Conservation (phyloP, 2,113 vertebrate species). For the Paradoxurus hermaphroditus region DNA sequence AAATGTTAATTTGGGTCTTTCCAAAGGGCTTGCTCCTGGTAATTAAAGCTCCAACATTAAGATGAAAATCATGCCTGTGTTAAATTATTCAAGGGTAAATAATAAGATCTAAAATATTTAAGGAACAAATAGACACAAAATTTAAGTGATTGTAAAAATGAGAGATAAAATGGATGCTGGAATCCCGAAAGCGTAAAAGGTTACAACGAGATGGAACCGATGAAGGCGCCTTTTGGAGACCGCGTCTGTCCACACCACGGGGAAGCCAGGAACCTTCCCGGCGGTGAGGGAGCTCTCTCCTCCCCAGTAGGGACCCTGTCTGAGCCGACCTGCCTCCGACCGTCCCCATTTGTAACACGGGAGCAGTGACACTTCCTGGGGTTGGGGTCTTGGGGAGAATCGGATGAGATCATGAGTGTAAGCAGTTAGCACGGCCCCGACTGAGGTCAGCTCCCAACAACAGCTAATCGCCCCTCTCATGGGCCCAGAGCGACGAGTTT, state of each 20-base stretch:
- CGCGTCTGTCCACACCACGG: not conserved
- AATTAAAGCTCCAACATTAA: not conserved
- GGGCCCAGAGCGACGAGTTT: not conserved
- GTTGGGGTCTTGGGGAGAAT: too few relatives aligned
- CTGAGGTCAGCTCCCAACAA: not conserved
- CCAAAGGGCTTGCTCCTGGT: not conserved
- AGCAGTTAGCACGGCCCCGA: not conserved
- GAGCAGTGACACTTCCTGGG: not conserved
- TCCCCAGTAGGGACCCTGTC: fast-evolving
- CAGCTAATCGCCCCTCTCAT: not conserved
- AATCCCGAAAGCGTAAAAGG: not conserved
- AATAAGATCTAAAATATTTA: not conserved
- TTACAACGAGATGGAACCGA: not conserved
- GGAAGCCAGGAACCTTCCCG: not conserved
- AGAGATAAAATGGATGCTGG: not conserved
- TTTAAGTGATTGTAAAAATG: not conserved
- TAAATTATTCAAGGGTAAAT: conserved; percentile 1
- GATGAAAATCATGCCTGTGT: not conserved
- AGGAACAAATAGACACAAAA: not conserved
- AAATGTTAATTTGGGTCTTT: not conserved
- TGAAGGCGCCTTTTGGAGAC: not conserved
- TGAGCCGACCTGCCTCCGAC: fast-evolving
- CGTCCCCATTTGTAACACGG: not conserved
- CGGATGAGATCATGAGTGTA: not conserved
- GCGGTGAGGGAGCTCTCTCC: too few relatives aligned